Evolutionary conservation across 2,797 vertebrate species (phyloP), one percentile per base, ranked within the genome.

Genomic region (Alca torda): DNA sequence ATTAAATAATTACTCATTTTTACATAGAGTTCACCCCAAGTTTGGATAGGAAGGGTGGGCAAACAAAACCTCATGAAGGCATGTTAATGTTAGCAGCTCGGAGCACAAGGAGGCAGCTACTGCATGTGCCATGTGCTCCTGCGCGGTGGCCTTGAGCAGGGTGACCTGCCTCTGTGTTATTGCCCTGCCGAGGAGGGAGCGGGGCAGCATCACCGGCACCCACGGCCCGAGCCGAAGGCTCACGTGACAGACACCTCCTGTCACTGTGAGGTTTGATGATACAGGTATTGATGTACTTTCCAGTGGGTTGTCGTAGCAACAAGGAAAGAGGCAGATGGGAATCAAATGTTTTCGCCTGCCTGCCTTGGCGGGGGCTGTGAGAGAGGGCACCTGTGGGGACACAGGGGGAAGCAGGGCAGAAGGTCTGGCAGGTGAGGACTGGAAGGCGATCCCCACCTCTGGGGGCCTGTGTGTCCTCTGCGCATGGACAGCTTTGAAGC

Each of bases 281-380:
- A 20, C 0, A 37, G 21, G 37, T 68, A 35, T 8, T 1, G 60
- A 41, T 68, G 72, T 9, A 11, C 20, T 33, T 86, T 10, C 69
- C 54, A 64, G 65, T n/a, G 60, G 50, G 89, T 95, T 97, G 94
- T 79, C 60, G 10, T 92, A 78, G 92, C 84, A 92, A 96, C 91
- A 10, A 48, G 80, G 56, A 78, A 86, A 86, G 16, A 81, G 72
- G 90, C 68, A 77, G 69, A 61, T 54, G 90, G 31, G 69, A 87
- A 56, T 46, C n/a, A 69, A 17, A 2, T 91, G 51, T 57, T 51
- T 89, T 74, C 9, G 4, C 50, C 75, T 70, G 56, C 74, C 87
- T 77, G 48, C 33, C 56, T 78, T 37, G 24, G 16, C 2, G 9
- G 23, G n/a, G 43, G 31, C 53, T 68, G 61, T 1, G 1, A 11